Evolutionary conservation across 2,113 vertebrate species (phyloP).

Genomic region (Saguinus midas): DNA sequence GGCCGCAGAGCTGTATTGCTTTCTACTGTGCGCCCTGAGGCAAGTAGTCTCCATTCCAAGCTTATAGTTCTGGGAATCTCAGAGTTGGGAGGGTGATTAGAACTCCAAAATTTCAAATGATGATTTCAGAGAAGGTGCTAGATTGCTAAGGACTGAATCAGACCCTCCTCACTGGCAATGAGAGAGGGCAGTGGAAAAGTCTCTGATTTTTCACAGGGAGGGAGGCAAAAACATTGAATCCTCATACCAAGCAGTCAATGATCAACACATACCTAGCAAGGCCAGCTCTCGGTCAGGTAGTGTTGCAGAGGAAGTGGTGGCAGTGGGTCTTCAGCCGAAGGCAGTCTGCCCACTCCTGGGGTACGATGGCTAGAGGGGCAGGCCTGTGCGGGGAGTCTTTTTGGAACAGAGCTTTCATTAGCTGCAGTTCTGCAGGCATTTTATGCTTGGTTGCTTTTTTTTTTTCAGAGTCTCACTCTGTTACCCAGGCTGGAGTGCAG

Average conservation of each 20-base stretch:
- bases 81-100: background rate
- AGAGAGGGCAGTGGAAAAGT: background rate
- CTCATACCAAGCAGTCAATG: background rate
- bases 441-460: background rate
- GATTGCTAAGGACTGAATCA: background rate
- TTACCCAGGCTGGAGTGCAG: no score
- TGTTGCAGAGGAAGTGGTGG: background rate
- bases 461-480: no score
- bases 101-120: background rate
- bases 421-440: background rate
- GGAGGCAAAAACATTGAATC: background rate
- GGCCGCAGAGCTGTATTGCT: background rate
- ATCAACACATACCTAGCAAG: background rate
- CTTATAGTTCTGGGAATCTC: background rate
- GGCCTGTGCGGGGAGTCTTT: background rate
- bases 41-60: background rate
- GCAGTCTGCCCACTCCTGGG: background rate
- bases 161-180: background rate
- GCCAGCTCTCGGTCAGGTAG: background rate
- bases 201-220: background rate
- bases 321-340: background rate
- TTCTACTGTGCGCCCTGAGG: background rate
- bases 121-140: background rate
- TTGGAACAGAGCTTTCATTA: background rate
- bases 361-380: background rate